phyloP scores from a whole-genome alignment of 1,140 invertebrate species.

The Caenorhabditis briggsae region DNA sequence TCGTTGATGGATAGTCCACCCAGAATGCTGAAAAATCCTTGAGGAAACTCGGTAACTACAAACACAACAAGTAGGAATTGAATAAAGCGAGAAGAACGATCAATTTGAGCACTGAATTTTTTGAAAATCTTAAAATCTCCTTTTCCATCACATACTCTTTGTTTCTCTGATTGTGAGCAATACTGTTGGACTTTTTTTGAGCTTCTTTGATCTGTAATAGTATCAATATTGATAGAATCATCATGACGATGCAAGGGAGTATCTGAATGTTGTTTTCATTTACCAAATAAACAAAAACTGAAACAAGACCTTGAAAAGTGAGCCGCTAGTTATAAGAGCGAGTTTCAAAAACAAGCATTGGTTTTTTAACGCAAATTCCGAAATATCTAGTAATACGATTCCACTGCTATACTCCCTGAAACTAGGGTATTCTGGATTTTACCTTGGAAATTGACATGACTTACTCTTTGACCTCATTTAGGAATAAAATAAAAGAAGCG shows the following conservation, averaged over 20 bases:
- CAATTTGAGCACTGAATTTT: constrained; percentile 9
- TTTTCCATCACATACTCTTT: background rate
- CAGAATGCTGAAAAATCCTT: constrained; percentile 26
- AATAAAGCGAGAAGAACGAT: constrained; percentile 19
- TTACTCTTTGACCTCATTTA: constrained; percentile 9
- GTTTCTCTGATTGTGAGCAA: background rate
- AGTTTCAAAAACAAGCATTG: background rate
- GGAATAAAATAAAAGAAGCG: background rate
- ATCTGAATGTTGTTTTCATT: background rate
- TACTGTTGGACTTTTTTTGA: background rate
- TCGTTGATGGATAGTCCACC: background rate
- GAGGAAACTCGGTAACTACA: constrained; percentile 31
- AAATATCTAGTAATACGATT: background rate
- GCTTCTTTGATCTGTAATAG: background rate
- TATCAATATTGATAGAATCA: background rate
- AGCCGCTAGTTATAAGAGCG: background rate
- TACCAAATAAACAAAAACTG: background rate
- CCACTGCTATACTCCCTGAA: background rate
- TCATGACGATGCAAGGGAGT: background rate
- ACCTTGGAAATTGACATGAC: background rate
- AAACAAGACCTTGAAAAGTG: background rate
- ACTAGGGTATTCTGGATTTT: background rate
- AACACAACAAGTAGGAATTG: constrained; percentile 4
- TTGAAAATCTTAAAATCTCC: too few species aligned
- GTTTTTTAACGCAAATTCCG: background rate